Percentiles rank a stretch among this genome's conserved stretches.
Conservation (phyloP, 2,113 vertebrate genomes). For the Podocnemis expansa region DNA sequence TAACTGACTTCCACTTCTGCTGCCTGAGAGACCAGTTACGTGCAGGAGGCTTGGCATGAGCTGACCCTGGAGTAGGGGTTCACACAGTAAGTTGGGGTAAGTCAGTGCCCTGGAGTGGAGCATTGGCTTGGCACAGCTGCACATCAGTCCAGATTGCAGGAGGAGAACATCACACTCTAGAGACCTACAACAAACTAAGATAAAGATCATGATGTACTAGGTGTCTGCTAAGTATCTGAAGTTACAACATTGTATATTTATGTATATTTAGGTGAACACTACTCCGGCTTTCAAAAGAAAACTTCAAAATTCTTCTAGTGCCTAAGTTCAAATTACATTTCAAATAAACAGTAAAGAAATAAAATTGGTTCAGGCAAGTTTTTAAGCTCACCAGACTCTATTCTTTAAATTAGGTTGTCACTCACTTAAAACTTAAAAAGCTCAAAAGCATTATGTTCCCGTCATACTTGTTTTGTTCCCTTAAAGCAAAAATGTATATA, state of each 20-base stretch:
- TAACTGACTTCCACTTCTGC: too few species aligned
- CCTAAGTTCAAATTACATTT: slow-evolving; percentile 50
- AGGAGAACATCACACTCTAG: not conserved
- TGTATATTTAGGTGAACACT: not conserved
- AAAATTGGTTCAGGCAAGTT: slow-evolving; percentile 56
- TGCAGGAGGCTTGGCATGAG: too few species aligned
- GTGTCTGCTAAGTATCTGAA: slow-evolving; percentile 1
- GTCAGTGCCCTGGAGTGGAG: too few species aligned
- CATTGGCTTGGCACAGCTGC: too few species aligned
- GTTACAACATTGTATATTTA: not conserved
- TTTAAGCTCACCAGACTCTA: slow-evolving; percentile 59
- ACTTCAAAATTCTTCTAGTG: not conserved
- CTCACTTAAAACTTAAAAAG: slow-evolving; percentile 63
- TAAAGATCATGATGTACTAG: not conserved
- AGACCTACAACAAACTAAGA: not conserved
- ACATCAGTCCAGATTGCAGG: too few species aligned
- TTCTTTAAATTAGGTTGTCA: slow-evolving; percentile 68
- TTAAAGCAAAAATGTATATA: slow-evolving; percentile 43
- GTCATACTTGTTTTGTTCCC: slow-evolving; percentile 66
- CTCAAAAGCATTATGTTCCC: slow-evolving; percentile 64
- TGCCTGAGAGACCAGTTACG: too few species aligned
- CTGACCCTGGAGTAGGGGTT: too few species aligned
- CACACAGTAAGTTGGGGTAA: too few species aligned
- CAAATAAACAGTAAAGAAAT: slow-evolving; percentile 51
- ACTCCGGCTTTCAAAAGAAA: not conserved